A percentile compares a stretch with the other conserved stretches of the same genome.
These are phyloP conservation scores for Amblyraja radiata DNA, from an alignment of 2,797 vertebrate species.

Conservation along the genomic window DNA sequence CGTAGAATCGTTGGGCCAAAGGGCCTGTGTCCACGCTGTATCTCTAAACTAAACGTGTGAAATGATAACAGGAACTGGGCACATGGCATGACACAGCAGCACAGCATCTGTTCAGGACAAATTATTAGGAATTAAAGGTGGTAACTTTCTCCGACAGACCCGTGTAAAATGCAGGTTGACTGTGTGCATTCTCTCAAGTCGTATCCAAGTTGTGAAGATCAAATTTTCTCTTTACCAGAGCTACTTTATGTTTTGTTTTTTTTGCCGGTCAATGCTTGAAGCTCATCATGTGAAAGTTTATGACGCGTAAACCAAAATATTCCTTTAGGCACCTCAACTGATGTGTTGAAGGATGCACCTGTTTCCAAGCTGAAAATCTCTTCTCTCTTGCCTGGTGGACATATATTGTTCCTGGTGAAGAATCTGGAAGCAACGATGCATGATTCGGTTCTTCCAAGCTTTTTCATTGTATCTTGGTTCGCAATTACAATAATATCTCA, in stretches of 20 bases:
- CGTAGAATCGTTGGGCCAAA: too few species aligned
- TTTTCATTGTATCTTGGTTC: background rate
- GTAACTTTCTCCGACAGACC: background rate
- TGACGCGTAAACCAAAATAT: background rate
- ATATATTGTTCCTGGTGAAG: background rate
- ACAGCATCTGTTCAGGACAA: background rate
- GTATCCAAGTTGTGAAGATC: background rate
- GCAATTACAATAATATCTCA: too few species aligned
- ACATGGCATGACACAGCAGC: background rate
- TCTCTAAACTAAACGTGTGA: background rate
- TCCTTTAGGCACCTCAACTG: background rate
- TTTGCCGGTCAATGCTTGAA: background rate
- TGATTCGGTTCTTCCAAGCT: background rate
- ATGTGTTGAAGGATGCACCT: background rate
- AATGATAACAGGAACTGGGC: background rate
- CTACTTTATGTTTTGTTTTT: background rate
- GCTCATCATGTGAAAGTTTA: background rate
- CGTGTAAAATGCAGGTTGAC: background rate
- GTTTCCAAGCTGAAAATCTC: background rate
- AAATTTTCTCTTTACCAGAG: background rate
- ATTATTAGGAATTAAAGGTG: background rate
- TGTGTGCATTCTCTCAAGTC: background rate
- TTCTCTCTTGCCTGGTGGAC: background rate
- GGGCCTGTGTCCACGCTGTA: too few species aligned
- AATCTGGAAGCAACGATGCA: background rate